Evolutionary conservation across 2,888 invertebrate genomes (phyloP), one percentile per base, ranked within the genome.

Genomic region (Eulithis testata): DNA sequence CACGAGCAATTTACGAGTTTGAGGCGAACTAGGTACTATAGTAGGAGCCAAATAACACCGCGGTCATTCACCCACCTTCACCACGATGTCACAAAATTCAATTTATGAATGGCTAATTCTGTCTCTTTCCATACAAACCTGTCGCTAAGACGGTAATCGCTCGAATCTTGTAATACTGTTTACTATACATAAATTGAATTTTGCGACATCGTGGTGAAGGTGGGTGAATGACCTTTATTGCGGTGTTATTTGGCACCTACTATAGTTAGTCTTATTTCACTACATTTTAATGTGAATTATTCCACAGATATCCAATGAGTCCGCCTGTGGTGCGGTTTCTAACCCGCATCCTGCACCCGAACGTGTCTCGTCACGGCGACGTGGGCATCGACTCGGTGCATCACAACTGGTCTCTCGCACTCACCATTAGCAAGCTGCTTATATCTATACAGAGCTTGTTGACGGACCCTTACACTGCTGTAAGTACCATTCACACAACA

Each of bases 321-420:
- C 98, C 99, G 12, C 98, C 99, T 0, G 95, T 96, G 63, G 98
- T 98, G 0, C 94, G 98, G 21, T 99, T 99, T 92, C 94, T 98
- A 68, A 98, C 98, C 0, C 97, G 97, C 88, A 97, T 99, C 75
- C 95, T 98, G 78, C 99, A 99, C 91, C 98, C 98, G 6, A 99
- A 99, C 91, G 97, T 99, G 62, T 98, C 98, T 3, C 95, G 98
- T 0, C 98, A 99, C 88, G 98, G 98, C 3, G 98, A 98, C 89
- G 97, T 99, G 56, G 98, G 99, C 65, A 96, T 99, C 72, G 98
- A 99, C 92, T 98, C 97, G 9, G 97, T 99, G 76, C 97, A 97
- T 79, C 97, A 98, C 90, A 99, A 99, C 91, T 99, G 98, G 98
- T 98, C 98, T n/a, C 91, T 98, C 68, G 98, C 98, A 0, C 91